Percentiles rank a stretch among this genome's conserved stretches.
These are phyloP conservation scores for Tangara arthus DNA, from an alignment of 2,797 vertebrate genomes.

Conservation along the genomic window DNA sequence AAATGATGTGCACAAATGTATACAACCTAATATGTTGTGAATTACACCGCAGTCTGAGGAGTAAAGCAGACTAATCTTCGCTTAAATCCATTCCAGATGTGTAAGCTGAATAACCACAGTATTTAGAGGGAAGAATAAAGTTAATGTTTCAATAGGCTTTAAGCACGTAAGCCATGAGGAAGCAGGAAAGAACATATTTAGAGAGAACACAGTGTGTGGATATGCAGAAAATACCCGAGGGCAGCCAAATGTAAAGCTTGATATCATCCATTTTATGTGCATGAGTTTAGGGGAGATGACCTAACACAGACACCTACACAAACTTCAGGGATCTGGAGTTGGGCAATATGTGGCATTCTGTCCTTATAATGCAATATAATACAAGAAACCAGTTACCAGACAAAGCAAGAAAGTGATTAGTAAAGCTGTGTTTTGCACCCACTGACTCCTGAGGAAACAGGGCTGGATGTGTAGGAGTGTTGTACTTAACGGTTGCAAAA, in stretches of 20 bases:
- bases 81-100: conserved; percentile 59
- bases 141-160: conserved; percentile 25
- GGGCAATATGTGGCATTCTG: background rate
- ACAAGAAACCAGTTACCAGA: background rate
- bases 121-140: conserved; percentile 40
- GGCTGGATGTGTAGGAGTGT: background rate
- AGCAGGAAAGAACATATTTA: conserved; percentile 21
- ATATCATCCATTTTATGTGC: background rate
- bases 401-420: conserved; percentile 1
- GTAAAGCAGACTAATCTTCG: conserved; percentile 25
- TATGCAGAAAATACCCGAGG: background rate
- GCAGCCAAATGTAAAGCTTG: background rate
- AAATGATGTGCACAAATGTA: conserved; percentile 41
- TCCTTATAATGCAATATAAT: background rate
- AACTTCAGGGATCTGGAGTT: background rate
- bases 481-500: background rate
- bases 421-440: background rate
- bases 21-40: conserved; percentile 59
- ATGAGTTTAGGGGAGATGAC: background rate
- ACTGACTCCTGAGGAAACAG: conserved; percentile 24
- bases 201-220: background rate
- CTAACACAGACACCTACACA: background rate
- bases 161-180: conserved; percentile 1
- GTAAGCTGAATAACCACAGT: conserved; percentile 5
- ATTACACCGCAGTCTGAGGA: conserved; percentile 26